Base-by-base conservation (phyloP, 1,140 invertebrate genomes). In the Odontomachus brunneus region DNA sequence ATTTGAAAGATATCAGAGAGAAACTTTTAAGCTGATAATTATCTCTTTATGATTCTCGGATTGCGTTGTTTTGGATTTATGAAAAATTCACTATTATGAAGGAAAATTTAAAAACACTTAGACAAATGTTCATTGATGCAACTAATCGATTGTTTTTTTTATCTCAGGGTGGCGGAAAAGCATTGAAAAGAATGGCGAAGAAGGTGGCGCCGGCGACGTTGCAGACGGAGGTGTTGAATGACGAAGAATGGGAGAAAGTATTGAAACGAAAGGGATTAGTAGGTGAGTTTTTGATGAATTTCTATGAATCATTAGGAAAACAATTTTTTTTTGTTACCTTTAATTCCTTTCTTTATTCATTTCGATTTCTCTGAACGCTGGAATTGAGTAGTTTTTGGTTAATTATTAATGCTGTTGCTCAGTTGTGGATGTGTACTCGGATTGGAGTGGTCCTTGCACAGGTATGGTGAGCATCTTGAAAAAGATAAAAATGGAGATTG, bases 361-460 rank as follows among this genome's bases (percentile, higher is more conserved):
- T 44, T 44, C 38, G 0, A 44, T 44, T 11, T 44, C 9, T 7
- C 9, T 7, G 38, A 4, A 7, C 3, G 38, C 0, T 7, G 38
- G 38, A 44, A 11, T 44, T 0, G 9, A 44, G 38, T 44, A 44
- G 9, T 7, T 44, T 71, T 74, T 29, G 1, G 2, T 59, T n/a
- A n/a, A 33, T 33, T 33, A 22, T 74, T n/a, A 65, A 38, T 33
- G 7, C n/a, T 12, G 0, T 48, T 75, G 19, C 93, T 55, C 90
- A 98, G 98, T 99, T 83, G 95, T 98, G 24, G 98, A 99, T 92
- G 95, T 98, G 33, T 99, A 98, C 93, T 97, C 98, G n/a, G 97
- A 98, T 82, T 99, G 98, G 98, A 97, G 97, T 91, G 98, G 98
- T 9, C 98, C 98, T 0, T 98, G 98, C 89, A 94, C 96, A 74